Conservation (phyloP, 2,797 vertebrate species). For the Typhlichthys eigenmanni region DNA sequence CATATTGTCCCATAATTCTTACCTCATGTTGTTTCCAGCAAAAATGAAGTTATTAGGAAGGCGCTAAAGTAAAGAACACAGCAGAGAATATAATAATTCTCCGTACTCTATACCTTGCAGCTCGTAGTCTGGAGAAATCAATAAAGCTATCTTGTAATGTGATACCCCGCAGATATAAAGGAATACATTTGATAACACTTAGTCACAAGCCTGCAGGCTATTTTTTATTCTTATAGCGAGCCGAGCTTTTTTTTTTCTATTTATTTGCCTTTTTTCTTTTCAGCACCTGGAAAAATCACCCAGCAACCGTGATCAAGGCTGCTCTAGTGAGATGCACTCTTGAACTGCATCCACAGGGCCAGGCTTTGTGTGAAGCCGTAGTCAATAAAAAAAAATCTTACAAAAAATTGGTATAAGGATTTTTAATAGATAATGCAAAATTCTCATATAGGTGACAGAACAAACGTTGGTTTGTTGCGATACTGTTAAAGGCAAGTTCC, state of each 20-base stretch:
- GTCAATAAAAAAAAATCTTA: constrained; percentile 28
- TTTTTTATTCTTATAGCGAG: constrained; percentile 55
- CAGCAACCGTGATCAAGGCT: constrained; percentile 50
- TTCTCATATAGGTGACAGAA: constrained; percentile 27
- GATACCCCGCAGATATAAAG: constrained; percentile 62
- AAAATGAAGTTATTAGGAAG: constrained; percentile 31
- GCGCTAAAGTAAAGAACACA: constrained; percentile 30
- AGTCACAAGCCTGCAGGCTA: constrained; percentile 67
- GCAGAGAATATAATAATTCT: constrained; percentile 35
- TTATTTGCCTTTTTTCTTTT: constrained; percentile 10
- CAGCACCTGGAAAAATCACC: constrained; percentile 53
- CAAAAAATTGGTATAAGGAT: constrained; percentile 34
- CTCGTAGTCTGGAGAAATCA: constrained; percentile 53
- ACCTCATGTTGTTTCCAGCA: constrained; percentile 38
- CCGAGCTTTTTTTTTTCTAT: constrained; percentile 16
- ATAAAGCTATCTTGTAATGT: constrained; percentile 62
- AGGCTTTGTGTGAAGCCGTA: constrained; percentile 48
- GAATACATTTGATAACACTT: constrained; percentile 69
- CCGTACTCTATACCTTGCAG: constrained; percentile 53
- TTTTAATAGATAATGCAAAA: constrained; percentile 31
- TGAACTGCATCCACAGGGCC: constrained; percentile 43
- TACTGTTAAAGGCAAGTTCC: constrained; percentile 23
- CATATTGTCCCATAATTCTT: constrained; percentile 30
- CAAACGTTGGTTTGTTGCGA: constrained; percentile 10
- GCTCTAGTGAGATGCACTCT: constrained; percentile 43